These are phyloP conservation scores for Scopus umbretta DNA, from an alignment of 2,113 vertebrate species.

Conservation along the genomic window DNA sequence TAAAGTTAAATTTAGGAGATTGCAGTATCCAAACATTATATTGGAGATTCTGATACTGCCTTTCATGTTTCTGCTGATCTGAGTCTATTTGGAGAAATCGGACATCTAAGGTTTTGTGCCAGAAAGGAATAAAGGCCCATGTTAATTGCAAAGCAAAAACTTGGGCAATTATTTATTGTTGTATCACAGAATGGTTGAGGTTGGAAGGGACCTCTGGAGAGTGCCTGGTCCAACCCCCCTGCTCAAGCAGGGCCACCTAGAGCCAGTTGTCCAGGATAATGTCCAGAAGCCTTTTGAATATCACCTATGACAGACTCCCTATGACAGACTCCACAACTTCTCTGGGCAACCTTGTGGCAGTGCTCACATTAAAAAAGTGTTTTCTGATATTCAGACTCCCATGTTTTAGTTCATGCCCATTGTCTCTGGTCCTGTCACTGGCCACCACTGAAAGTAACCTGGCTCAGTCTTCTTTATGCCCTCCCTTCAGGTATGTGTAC, in stretches of 20 bases:
- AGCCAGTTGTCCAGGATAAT: background rate
- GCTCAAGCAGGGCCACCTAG: background rate
- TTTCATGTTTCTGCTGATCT: background rate
- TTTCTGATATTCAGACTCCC: background rate
- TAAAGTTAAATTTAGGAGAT: background rate
- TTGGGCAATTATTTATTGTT: background rate
- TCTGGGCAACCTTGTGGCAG: background rate
- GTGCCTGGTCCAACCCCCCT: rapidly evolving
- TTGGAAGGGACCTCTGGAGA: background rate
- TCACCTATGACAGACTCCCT: background rate
- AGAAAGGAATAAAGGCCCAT: background rate
- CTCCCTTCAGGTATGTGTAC: background rate
- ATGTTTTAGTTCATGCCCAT: background rate
- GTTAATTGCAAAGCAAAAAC: background rate
- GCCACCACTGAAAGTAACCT: background rate
- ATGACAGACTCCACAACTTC: no score
- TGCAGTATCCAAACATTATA: background rate
- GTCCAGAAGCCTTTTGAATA: background rate
- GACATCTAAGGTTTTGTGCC: background rate
- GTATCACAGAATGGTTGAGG: background rate
- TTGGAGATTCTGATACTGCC: background rate
- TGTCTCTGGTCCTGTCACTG: background rate
- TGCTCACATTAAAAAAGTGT: background rate
- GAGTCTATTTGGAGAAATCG: background rate
- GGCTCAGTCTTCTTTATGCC: background rate